Base-by-base conservation (phyloP, 2,113 vertebrate genomes). In the Paracanthobrama guichenoti region DNA sequence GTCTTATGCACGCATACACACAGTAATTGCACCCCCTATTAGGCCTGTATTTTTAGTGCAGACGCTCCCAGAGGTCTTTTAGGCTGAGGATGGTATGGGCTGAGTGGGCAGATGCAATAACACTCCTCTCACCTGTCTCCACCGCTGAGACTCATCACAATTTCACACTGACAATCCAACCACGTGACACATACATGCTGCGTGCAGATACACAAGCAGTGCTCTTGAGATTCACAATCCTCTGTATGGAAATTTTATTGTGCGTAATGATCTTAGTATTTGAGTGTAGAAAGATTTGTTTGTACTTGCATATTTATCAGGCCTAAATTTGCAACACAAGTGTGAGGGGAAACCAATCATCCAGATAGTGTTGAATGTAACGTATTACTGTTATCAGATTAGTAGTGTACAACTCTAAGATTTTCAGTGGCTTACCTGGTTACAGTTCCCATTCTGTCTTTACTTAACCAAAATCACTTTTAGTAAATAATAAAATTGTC, bases 31-130 rank as follows among this genome's bases (percentile, higher is more conserved):
- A 83, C 66, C 57, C 44, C 22, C 84, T 73, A 71, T 85, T 79
- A 85, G 53, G 14, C 55, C 13, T 79, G 39, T 84, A 80, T 87
- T 81, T 81, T 81, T 83, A 86, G 85, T 66, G 35, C 44, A 66
- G 60, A 48, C 20, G 5, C 44, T 84, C 73, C 64, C 44, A 55
- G 77, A 67, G 55, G 76, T 60, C 67, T 81, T 46, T 75, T 35
- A 67, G 46, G 48, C 50, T n/a, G 28, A 28, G 26, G 64, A 18
- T 64, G 50, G 64, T 81, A 69, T 62, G 50, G 62, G 50, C 62
- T 50, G 55, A 78, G 83, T 64, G 44, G 48, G 73, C 74, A 78
- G 71, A 81, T 75, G 78, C 84, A 75, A 82, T 71, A 82, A 71
- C 66, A 82, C 80, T 71, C 80, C 80, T 24, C 28, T 81, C 48